Evolutionary conservation across 2,113 vertebrate genomes (phyloP).

Genomic region (Pterocles gutturalis): DNA sequence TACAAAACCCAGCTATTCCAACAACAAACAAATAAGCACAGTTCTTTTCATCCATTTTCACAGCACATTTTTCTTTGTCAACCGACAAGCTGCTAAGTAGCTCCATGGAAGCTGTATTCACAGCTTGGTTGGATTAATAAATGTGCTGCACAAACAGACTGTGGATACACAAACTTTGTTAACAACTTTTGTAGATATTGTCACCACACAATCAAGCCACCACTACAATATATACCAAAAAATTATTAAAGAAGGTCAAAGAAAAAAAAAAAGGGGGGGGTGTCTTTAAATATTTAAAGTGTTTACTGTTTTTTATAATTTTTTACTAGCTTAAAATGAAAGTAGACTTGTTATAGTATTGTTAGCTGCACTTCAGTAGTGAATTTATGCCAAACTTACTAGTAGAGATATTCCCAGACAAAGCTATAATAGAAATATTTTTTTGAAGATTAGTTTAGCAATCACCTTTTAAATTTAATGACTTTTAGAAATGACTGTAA

Average conservation of each 20-base stretch:
- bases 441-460: neutral
- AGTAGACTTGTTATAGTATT: neutral
- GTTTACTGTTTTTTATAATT: neutral
- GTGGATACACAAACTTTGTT: accelerated
- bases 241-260: neutral
- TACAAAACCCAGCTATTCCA: neutral
- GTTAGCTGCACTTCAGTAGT: neutral
- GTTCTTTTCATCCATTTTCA: neutral
- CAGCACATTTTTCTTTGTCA: neutral
- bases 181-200: neutral
- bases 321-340: neutral
- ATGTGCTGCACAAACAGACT: neutral
- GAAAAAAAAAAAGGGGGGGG: accelerated
- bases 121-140: neutral
- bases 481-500: neutral
- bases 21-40: neutral
- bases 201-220: neutral
- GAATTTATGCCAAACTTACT: neutral
- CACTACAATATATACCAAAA: neutral
- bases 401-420: neutral
- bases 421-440: neutral
- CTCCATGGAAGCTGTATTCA: neutral
- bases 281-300: neutral
- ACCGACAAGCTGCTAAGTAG: accelerated
- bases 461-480: neutral